Conservation (phyloP, 1,140 invertebrate genomes). For the Drosophila triauraria region DNA sequence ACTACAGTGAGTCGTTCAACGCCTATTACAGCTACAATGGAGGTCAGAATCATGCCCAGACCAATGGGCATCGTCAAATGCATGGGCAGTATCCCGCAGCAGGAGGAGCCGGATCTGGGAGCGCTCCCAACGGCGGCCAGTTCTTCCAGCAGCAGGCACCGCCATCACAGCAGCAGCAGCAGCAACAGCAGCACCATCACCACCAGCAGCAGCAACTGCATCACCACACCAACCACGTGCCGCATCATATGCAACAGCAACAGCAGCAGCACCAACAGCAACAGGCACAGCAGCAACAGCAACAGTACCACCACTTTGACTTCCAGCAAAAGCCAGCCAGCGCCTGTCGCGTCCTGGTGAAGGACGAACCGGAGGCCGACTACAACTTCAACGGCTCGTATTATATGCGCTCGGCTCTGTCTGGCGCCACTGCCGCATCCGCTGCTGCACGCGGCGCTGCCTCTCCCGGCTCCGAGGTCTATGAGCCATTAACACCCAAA, state of each 20-base stretch:
- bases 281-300: slow-evolving; percentile 35
- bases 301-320: slow-evolving; percentile 64
- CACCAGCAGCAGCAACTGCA: slow-evolving; percentile 40
- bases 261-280: slow-evolving; percentile 49
- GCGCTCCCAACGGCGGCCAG: slow-evolving; percentile 28
- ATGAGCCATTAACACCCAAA: slow-evolving; percentile 82
- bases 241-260: slow-evolving; percentile 46
- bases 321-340: slow-evolving; percentile 59
- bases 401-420: slow-evolving; percentile 68
- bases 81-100: slow-evolving; percentile 51
- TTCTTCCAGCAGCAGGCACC: slow-evolving; percentile 53
- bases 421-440: slow-evolving; percentile 38
- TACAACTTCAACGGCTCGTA: slow-evolving; percentile 78
- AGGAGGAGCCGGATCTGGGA: slow-evolving; percentile 16
- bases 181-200: slow-evolving; percentile 33
- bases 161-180: slow-evolving; percentile 35
- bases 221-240: slow-evolving; percentile 38
- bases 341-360: slow-evolving; percentile 59
- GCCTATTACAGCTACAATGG: slow-evolving; percentile 72
- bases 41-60: slow-evolving; percentile 39
- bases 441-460: slow-evolving; percentile 50
- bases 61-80: slow-evolving; percentile 36
- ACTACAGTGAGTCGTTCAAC: slow-evolving; percentile 68
- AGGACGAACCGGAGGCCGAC: slow-evolving; percentile 71
- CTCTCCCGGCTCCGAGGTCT: slow-evolving; percentile 78